Evolutionary conservation across 2,113 vertebrate genomes (phyloP), one percentile per base, ranked within the genome.

Genomic region (Microtus oregoni): DNA sequence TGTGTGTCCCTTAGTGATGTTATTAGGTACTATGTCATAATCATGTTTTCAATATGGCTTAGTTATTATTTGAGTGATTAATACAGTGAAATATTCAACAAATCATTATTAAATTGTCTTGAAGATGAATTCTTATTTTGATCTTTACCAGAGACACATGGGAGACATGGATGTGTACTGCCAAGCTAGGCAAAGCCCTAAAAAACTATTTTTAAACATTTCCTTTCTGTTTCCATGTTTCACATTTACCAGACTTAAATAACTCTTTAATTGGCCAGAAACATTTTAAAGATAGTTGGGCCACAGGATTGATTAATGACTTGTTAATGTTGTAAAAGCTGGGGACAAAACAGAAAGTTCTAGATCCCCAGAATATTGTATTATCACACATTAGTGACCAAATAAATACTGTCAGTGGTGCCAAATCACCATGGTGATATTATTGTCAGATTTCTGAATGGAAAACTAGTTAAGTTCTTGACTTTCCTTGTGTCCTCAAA

Each of bases 241-340:
- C 22, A 44, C 1, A 79, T 90, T 78, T 91, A 86, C 24, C 83
- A 70, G 70, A 92, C 28, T 92, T 97, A 94, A 88, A 67, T 47
- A 67, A 86, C 75, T 61, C 20, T 90, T 93, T 38, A n/a, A 47
- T 50, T 67, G 41, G 63, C 10, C 65, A 86, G 83, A 47, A 47
- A 30, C 63, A 35, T 68, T 96, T 95, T 92, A 95, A 89, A 94
- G 93, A 38, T 94, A 95, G 55, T 19, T 11, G 44, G 76, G 88
- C 41, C 28, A 73, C 65, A 88, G 73, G 89, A 32, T 67, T 85
- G 82, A 89, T 88, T 72, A 77, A 85, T 58, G 32, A 44, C 28
- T 87, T 92, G 15, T 91, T 92, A 88, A 68, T 19, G 38, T 41
- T 61, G 17, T 81, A 67, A 93, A 83, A 88, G 24, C 44, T 17